Evolutionary conservation across 2,888 invertebrate species (phyloP).

Genomic region (Pandemis heparana): DNA sequence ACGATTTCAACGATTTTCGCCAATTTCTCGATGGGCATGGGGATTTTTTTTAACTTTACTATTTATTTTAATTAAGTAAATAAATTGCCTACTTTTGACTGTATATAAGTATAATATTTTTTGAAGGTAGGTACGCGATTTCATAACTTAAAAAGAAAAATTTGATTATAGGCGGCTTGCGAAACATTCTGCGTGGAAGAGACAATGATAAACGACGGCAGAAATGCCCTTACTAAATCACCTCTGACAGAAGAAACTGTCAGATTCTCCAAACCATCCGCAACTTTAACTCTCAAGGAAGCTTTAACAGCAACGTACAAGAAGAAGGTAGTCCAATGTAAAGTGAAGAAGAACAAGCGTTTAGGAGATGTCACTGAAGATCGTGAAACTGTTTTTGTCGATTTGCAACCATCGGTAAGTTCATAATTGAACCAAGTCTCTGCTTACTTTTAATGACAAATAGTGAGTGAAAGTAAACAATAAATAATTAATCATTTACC

Average conservation of each 20-base stretch:
- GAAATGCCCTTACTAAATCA: constrained; percentile 90
- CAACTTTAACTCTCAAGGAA: constrained; percentile 57
- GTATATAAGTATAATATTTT: too few relatives aligned
- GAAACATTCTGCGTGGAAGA: constrained; percentile 97
- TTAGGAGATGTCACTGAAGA: constrained; percentile 85
- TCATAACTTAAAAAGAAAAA: not conserved
- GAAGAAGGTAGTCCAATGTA: constrained; percentile 80
- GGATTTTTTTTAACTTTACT: not conserved
- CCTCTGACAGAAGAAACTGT: constrained; percentile 91
- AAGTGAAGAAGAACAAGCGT: constrained; percentile 83
- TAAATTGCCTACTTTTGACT: too few relatives aligned
- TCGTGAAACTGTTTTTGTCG: constrained; percentile 86
- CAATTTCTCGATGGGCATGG: too few relatives aligned
- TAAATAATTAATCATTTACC: constrained; percentile 44
- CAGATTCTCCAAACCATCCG: constrained; percentile 86
- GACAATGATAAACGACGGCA: constrained; percentile 92
- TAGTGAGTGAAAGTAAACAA: not conserved
- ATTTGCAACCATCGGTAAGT: constrained; percentile 79
- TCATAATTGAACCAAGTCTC: not conserved
- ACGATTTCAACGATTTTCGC: too few relatives aligned
- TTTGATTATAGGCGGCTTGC: constrained; percentile 89
- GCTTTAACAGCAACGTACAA: constrained; percentile 69
- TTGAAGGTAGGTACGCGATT: too few relatives aligned
- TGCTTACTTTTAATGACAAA: not conserved
- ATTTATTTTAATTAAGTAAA: too few relatives aligned